Base-by-base conservation (phyloP, 1,140 invertebrate genomes). In the Oppia nitens region DNA sequence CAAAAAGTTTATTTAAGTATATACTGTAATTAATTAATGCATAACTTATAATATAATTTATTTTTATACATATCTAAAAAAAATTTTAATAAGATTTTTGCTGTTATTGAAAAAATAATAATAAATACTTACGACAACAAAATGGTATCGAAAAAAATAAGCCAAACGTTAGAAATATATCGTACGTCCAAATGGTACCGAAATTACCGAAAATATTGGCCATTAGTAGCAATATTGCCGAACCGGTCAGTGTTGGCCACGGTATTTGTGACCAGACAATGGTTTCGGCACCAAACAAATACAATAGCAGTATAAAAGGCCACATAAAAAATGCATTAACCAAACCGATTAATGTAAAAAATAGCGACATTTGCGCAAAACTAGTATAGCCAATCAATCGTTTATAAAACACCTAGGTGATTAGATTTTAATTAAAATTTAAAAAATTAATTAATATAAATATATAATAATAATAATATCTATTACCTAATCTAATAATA, bases 191-290 rank as follows among this genome's bases (percentile, higher is more conserved):
- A 49, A 84, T 82, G 56, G 87, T 81, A 62, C 87, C 87, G 73
- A 92, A 92, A 73, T 90, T 90, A 63, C 84, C 86, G 65, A 92
- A 74, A 70, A 93, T 77, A 70, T 90, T 87, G 64, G 89, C 88
- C 68, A 84, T 87, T 92, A 66, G 60, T 23, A 47, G 28, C 24
- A 64, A 61, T 24, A 55, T n/a, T 0, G 64, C 64, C 26, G 64
- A 65, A 26, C 59, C 64, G 11, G 53, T 47, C 20, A 68, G 47
- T 27, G 53, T 60, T 17, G 54, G 14, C 67, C 67, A 68, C 6
- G 66, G 65, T 20, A 68, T 60, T 1, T 65, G 24, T 6, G 47
- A 24, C 65, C 64, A 85, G 24, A 81, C 76, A 59, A 92, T 74
- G 57, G 77, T 80, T 74, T 94, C 89, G 3, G 81, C 78, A 54